Evolutionary conservation across 2,888 invertebrate genomes (phyloP).

Genomic region (Lepeophtheirus nordmannii): DNA sequence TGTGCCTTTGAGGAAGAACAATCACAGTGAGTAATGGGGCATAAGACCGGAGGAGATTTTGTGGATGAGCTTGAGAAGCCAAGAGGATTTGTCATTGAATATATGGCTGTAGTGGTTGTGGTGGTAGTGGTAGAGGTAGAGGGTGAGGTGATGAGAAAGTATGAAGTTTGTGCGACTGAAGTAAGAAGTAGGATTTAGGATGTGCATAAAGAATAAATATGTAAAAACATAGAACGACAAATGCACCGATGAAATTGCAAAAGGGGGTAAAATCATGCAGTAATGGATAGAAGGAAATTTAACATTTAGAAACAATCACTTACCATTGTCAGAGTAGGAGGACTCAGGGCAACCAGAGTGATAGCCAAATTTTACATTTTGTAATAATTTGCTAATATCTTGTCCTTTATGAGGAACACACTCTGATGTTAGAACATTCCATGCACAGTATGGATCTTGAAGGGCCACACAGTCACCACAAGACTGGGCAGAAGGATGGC

Average conservation of each 20-base stretch:
- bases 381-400: constrained; percentile 10
- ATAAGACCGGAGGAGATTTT: too few relatives aligned
- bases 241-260: too few relatives aligned
- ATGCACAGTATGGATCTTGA: constrained; percentile 95
- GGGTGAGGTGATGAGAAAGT: neutral
- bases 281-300: too few relatives aligned
- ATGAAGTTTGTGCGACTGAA: too few relatives aligned
- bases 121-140: neutral
- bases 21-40: too few relatives aligned
- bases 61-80: too few relatives aligned
- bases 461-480: constrained; percentile 69
- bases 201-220: too few relatives aligned
- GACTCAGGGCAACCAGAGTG: constrained; percentile 11
- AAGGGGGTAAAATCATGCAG: too few relatives aligned
- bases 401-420: constrained; percentile 35
- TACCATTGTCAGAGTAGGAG: neutral
- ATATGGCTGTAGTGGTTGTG: neutral
- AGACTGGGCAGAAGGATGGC: constrained; percentile 34
- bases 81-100: neutral
- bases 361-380: constrained; percentile 2
- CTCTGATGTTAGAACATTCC: constrained; percentile 53
- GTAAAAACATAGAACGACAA: too few relatives aligned
- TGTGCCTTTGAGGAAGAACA: too few relatives aligned
- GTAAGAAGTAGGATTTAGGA: too few relatives aligned
- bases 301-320: too few relatives aligned